Evolutionary conservation across 2,113 vertebrate species (phyloP).

Genomic region (Dinomys branickii): DNA sequence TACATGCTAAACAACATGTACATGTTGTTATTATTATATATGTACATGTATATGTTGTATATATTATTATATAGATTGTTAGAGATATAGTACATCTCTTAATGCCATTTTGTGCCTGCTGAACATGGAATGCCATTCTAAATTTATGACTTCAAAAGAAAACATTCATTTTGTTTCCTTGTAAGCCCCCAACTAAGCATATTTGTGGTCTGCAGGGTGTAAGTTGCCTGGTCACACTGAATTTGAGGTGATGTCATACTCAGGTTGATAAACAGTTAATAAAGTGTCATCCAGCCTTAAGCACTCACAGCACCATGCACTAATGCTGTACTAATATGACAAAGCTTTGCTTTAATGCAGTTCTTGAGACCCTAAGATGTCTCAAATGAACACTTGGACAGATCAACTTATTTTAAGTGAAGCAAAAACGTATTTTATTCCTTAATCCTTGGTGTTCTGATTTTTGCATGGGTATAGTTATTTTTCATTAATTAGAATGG

Average conservation of each 20-base stretch:
- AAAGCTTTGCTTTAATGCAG: not conserved
- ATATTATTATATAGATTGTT: not conserved
- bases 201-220: not conserved
- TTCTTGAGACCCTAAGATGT: not conserved
- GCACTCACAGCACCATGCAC: not conserved
- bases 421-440: not conserved
- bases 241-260: not conserved
- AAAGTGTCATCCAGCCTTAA: not conserved
- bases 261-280: not conserved
- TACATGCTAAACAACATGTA: not conserved
- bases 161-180: not conserved
- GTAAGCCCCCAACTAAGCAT: not conserved
- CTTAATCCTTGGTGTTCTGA: not conserved
- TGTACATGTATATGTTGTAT: no score
- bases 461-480: not conserved
- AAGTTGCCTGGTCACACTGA: not conserved
- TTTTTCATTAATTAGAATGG: conserved; percentile 41
- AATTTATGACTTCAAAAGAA: not conserved
- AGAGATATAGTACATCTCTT: not conserved
- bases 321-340: not conserved
- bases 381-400: not conserved
- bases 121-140: not conserved
- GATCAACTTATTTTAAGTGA: conserved; percentile 21
- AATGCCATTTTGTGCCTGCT: not conserved
- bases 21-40: no score